Evolutionary conservation across 2,888 invertebrate species (phyloP).

Genomic region (Myopa testacea): DNA sequence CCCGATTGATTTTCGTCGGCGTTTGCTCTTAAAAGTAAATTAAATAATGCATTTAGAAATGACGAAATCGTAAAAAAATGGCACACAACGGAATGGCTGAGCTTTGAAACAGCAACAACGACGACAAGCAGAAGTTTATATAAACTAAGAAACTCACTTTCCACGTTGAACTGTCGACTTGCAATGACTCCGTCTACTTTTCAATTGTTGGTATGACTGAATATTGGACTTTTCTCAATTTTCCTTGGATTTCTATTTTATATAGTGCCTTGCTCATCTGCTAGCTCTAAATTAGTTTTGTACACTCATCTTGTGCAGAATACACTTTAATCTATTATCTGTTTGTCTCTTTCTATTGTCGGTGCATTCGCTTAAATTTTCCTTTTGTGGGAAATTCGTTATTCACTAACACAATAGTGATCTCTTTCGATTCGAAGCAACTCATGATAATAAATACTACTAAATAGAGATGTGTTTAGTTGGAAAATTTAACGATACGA

Average conservation of each 20-base stretch:
- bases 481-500: too few species aligned
- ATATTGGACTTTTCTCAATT: slow-evolving; percentile 12
- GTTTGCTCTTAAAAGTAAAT: too few species aligned
- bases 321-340: not conserved
- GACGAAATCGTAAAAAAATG: slow-evolving; percentile 44
- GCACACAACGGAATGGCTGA: slow-evolving; percentile 51
- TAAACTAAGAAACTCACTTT: slow-evolving; percentile 44
- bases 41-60: not conserved
- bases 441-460: too few species aligned
- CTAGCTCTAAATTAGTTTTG: slow-evolving; percentile 26
- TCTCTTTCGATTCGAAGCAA: slow-evolving; percentile 11
- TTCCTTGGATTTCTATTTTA: slow-evolving; percentile 32
- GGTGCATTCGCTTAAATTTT: not conserved
- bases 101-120: slow-evolving; percentile 25
- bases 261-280: slow-evolving; percentile 12
- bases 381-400: not conserved
- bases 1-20: not conserved
- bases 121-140: not conserved
- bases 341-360: not conserved
- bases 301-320: slow-evolving; percentile 18
- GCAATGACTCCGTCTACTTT: slow-evolving; percentile 45
- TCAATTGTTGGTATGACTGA: slow-evolving; percentile 20
- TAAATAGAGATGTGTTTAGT: not conserved
- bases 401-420: not conserved
- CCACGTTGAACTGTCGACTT: slow-evolving; percentile 49